Conservation (phyloP, 2,113 vertebrate species). For the Catharus fuscescens region DNA sequence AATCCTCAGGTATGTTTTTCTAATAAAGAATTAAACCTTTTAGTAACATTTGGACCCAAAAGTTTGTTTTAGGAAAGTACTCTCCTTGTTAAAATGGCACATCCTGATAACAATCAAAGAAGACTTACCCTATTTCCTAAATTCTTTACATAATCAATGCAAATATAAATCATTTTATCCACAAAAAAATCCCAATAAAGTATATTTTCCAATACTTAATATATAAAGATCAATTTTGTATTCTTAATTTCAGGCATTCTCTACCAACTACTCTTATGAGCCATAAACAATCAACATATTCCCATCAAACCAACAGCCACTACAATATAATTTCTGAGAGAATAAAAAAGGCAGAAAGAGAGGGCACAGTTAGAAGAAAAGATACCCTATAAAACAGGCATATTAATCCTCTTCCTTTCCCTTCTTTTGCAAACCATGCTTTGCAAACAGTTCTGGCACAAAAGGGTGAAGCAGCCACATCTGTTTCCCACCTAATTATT, state of each 20-base stretch:
- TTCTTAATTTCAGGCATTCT: not conserved
- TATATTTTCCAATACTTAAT: not conserved
- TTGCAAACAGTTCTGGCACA: not conserved
- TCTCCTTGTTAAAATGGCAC: not conserved
- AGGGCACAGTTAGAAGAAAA: not conserved
- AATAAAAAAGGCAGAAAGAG: not conserved
- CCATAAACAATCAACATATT: not conserved
- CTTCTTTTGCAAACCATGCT: not conserved
- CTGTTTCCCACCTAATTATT: not conserved
- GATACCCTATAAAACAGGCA: not conserved
- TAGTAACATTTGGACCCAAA: not conserved
- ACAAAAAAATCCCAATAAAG: not conserved
- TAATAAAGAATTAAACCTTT: not conserved
- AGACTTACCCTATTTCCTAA: not conserved
- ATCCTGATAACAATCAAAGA: not conserved
- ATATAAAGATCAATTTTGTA: not conserved
- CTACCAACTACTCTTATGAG: not conserved
- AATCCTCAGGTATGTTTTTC: not conserved
- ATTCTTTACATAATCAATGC: not conserved
- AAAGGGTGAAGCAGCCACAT: not conserved
- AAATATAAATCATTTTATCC: not conserved
- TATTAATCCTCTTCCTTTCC: not conserved
- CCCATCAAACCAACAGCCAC: not conserved
- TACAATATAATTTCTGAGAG: not conserved
- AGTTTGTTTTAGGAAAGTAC: not conserved